These are phyloP conservation scores for Squalus acanthias DNA, from an alignment of 2,797 vertebrate species.

Conservation along the genomic window DNA sequence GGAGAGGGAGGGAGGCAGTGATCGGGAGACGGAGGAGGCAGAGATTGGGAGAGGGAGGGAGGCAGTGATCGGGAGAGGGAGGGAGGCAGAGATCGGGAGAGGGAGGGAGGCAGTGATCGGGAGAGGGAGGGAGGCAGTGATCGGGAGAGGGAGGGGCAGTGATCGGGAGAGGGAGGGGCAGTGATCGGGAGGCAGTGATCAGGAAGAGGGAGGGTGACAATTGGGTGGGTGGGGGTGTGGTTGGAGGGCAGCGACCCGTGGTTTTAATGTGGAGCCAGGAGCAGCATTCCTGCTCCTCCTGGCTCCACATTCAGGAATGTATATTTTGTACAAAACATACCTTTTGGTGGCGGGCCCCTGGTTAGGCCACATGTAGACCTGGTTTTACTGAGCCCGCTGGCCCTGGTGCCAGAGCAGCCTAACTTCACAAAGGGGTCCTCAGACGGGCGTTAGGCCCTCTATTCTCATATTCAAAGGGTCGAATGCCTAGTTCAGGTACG, in stretches of 20 bases:
- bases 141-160: too few relatives aligned
- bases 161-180: background rate
- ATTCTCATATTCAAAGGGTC: background rate
- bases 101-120: background rate
- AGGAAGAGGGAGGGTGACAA: background rate
- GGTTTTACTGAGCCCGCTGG: background rate
- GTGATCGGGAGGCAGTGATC: too few relatives aligned
- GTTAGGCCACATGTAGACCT: background rate
- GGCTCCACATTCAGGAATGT: background rate
- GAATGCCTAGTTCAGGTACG: background rate
- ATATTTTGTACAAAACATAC: background rate
- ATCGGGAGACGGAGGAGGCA: too few relatives aligned
- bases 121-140: background rate
- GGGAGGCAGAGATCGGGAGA: background rate
- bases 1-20: too few relatives aligned
- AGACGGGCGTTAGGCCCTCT: background rate
- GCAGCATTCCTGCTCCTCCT: background rate
- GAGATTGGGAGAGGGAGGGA: background rate
- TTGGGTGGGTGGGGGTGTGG: background rate
- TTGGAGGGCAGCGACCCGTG: background rate
- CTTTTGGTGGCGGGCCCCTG: background rate
- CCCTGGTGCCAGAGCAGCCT: background rate
- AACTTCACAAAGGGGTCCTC: background rate
- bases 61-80: background rate
- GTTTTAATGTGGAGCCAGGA: background rate